These are phyloP conservation scores for Epinephelus malabaricus DNA, from an alignment of 2,797 vertebrate genomes.

Conservation along the genomic window DNA sequence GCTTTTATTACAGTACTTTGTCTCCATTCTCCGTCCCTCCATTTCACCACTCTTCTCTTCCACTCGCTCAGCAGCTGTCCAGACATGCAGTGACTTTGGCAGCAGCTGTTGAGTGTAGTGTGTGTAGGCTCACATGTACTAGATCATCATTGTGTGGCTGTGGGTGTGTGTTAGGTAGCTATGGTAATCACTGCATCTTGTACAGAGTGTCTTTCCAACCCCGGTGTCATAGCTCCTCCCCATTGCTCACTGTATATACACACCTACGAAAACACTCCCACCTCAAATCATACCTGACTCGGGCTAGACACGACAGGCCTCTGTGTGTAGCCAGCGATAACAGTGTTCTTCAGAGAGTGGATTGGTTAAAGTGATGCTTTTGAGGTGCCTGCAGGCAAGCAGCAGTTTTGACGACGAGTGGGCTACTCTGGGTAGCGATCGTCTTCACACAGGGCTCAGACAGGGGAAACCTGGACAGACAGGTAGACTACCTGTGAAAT, in stretches of 20 bases:
- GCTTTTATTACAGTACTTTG: background rate
- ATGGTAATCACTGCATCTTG: constrained; percentile 37
- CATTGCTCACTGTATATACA: constrained; percentile 51
- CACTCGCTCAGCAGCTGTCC: constrained; percentile 75
- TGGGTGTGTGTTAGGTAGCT: constrained; percentile 40
- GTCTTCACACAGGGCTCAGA: constrained; percentile 70
- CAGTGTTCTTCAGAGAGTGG: constrained; percentile 30
- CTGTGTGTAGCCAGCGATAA: constrained; percentile 34
- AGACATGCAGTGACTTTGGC: constrained; percentile 72
- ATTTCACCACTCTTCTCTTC: constrained; percentile 41
- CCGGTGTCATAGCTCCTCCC: constrained; percentile 67
- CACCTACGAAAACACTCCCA: constrained; percentile 4
- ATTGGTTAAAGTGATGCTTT: constrained; percentile 83
- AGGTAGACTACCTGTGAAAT: constrained; percentile 73
- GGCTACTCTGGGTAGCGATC: constrained; percentile 73
- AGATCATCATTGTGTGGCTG: constrained; percentile 39
- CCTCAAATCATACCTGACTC: constrained; percentile 59
- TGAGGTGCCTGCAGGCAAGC: constrained; percentile 87
- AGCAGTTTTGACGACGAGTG: constrained; percentile 89
- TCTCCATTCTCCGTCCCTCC: constrained; percentile 4
- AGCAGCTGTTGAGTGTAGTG: constrained; percentile 66
- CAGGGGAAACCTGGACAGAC: constrained; percentile 57
- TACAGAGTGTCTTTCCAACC: constrained; percentile 33
- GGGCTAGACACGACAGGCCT: constrained; percentile 27
- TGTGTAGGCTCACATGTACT: constrained; percentile 40